Percentiles rank a stretch among this genome's conserved stretches.
Evolutionary conservation across 2,888 invertebrate genomes (phyloP).

Genomic region (Tuta absoluta): DNA sequence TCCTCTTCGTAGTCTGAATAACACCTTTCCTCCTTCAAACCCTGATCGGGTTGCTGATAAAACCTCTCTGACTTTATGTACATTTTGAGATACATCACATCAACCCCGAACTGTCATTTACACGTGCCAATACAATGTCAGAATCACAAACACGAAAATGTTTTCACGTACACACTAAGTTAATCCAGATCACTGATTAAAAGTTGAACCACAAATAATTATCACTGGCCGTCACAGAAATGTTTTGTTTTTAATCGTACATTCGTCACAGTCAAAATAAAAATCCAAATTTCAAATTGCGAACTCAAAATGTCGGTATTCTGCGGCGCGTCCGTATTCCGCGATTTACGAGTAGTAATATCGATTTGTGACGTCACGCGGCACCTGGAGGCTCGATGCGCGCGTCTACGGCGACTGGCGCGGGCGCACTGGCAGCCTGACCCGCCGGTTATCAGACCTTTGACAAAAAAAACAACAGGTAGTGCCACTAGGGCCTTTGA

Average conservation of each 20-base stretch:
- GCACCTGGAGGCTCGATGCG: constrained; percentile 45
- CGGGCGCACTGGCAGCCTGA: constrained; percentile 62
- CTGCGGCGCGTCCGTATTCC: constrained; percentile 18
- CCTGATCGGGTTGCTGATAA: constrained; percentile 67
- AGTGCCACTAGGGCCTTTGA: constrained; percentile 33
- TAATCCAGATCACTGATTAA: constrained; percentile 3
- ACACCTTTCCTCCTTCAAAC: constrained; percentile 64
- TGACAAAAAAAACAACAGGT: constrained; percentile 63
- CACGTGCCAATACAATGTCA: constrained; percentile 17
- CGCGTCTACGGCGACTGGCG: constrained; percentile 61
- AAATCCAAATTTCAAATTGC: constrained; percentile 8
- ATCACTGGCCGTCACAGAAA: constrained; percentile 10
- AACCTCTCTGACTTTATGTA: constrained; percentile 75
- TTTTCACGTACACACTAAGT: neutral
- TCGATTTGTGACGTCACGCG: constrained; percentile 21
- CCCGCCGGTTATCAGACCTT: constrained; percentile 62
- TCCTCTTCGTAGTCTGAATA: constrained; percentile 74
- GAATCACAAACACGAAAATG: neutral
- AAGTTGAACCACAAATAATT: neutral
- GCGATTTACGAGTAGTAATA: neutral
- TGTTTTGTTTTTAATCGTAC: constrained; percentile 12
- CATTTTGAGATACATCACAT: constrained; percentile 74
- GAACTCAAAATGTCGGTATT: constrained; percentile 15
- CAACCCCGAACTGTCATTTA: constrained; percentile 27
- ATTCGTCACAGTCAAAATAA: neutral